phyloP scores from a whole-genome alignment of 2,888 invertebrate species.

The Perizoma affinitatum region DNA sequence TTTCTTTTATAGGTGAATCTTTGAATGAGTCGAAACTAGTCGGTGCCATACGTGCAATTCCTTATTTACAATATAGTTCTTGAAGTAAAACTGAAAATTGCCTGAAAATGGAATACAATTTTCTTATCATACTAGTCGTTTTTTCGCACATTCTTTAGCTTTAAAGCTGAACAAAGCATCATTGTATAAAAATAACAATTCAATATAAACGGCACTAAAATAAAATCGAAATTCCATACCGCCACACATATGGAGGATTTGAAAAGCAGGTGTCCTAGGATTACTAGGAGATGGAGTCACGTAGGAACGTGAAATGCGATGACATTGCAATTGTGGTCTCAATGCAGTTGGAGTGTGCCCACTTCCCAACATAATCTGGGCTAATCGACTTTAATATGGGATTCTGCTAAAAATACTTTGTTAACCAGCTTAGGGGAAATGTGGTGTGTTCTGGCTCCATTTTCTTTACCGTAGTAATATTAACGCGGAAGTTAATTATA shows the following conservation, averaged over 20 bases:
- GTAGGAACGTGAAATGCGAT: conserved; percentile 71
- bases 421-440: not conserved
- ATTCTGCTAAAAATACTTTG: conserved; percentile 2
- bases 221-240: conserved; percentile 38
- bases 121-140: conserved; percentile 7
- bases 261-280: conserved; percentile 78
- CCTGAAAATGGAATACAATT: not conserved
- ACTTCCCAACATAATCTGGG: conserved; percentile 50
- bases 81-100: not conserved
- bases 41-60: too few species aligned
- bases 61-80: not conserved
- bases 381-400: conserved; percentile 46
- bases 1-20: too few species aligned
- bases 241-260: conserved; percentile 55
- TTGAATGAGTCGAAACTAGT: too few species aligned
- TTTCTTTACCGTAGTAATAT: too few species aligned
- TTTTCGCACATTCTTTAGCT: conserved; percentile 9
- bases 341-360: conserved; percentile 58
- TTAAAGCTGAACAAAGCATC: conserved; percentile 25
- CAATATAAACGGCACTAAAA: conserved; percentile 38
- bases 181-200: conserved; percentile 40
- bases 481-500: too few species aligned
- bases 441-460: too few species aligned
- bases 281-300: conserved; percentile 78
- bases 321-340: conserved; percentile 74